Base-by-base conservation (phyloP, 2,888 invertebrate genomes). In the Chelonus formosanus region DNA sequence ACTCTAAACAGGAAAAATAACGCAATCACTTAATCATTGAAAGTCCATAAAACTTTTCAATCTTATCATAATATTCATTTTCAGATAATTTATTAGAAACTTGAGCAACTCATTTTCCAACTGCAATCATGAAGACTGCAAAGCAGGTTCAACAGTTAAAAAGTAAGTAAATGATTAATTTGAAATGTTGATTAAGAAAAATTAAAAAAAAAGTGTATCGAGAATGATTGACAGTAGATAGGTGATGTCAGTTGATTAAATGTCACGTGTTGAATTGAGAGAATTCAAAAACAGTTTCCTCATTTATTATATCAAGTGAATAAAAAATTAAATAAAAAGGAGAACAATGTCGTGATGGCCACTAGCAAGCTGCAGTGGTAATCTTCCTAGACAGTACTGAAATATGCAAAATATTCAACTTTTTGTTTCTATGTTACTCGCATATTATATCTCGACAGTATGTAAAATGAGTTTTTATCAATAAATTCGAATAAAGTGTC, bases 81-180 rank as follows among this genome's bases (percentile, higher is more conserved):
- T 48, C 31, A 10, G 10, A 48, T 10, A 48, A 3, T 4, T n/a
- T 48, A 20, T 10, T 3, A 48, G 7, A 10, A 48, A 4, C 10
- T 48, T 48, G 7, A 43, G n/a, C 44, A 2, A 45, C n/a, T 44
- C 3, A 57, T 40, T 48, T 52, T 48, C 48, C 50, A 35, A 43
- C 35, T 36, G 48, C 60, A 77, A 65, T 75, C 78, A 83, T 83
- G 83, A 83, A 78, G 76, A 74, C 75, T 47, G 60, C 76, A 54
- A 68, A 75, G n/a, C 75, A 82, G 60, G 67, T 83, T 40, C 81
- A 80, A 63, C 80, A 79, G 48, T 83, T 80, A 69, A 80, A 77
- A 75, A 83, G 83, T 83, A 65, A 80, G 83, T 81, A 74, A 20
- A 20, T 20, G 20, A 20, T 20, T 20, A 20, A 20, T 20, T 52